phyloP scores from a whole-genome alignment of 2,888 invertebrate species.

The Drosophila cognata region DNA sequence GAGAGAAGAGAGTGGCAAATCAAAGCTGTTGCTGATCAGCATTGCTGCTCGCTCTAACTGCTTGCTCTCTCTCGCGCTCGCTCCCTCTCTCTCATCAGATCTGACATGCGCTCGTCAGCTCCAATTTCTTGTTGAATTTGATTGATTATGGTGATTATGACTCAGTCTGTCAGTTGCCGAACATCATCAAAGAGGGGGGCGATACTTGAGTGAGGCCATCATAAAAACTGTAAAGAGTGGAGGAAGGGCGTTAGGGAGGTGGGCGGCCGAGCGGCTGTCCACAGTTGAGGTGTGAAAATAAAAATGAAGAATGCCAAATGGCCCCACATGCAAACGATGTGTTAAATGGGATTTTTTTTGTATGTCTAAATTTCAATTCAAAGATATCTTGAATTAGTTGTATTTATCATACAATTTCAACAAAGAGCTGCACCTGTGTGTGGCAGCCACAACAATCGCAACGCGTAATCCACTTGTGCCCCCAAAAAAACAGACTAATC shows the following conservation, averaged over 20 bases:
- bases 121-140: constrained; percentile 55
- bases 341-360: background rate
- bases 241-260: constrained; percentile 10
- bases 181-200: constrained; percentile 6
- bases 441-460: constrained; percentile 25
- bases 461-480: constrained; percentile 17
- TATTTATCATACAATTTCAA: background rate
- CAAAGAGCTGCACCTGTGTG: constrained; percentile 31
- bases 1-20: background rate
- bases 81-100: constrained; percentile 5
- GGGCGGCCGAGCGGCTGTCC: background rate
- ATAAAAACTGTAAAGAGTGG: constrained; percentile 1
- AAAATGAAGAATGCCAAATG: constrained; percentile 34
- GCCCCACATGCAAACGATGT: constrained; percentile 51
- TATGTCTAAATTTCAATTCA: background rate
- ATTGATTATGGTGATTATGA: constrained; percentile 74
- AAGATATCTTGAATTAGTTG: background rate
- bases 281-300: constrained; percentile 58
- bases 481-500: background rate
- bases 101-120: constrained; percentile 30
- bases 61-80: background rate
- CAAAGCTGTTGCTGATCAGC: constrained; percentile 17
- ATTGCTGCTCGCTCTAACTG: background rate
- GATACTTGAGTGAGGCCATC: constrained; percentile 30
- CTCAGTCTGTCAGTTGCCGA: constrained; percentile 51